These are phyloP conservation scores for Pangasius larnaudii DNA, from an alignment of 2,797 vertebrate genomes.

Conservation along the genomic window DNA sequence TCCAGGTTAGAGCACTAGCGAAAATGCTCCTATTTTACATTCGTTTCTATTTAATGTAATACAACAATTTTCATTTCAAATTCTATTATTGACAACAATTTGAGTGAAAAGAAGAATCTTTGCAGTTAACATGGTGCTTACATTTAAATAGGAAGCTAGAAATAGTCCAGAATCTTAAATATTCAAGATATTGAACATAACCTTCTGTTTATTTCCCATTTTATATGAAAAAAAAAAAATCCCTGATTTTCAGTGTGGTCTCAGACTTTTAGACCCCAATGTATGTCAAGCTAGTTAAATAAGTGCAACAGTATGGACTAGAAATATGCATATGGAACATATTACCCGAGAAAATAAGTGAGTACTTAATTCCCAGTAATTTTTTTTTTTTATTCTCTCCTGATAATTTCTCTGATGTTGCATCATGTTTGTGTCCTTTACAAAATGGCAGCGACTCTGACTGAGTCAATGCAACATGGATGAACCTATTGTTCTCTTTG, in stretches of 20 bases:
- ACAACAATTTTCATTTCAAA: background rate
- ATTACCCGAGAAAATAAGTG: background rate
- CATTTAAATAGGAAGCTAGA: background rate
- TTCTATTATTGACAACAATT: background rate
- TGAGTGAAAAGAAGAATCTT: background rate
- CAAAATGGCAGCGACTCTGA: conserved; percentile 10
- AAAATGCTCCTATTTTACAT: background rate
- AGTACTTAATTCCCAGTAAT: background rate
- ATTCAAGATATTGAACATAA: background rate
- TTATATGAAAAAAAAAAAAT: background rate
- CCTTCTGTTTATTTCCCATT: background rate
- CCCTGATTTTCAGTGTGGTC: background rate
- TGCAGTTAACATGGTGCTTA: background rate
- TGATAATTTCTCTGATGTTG: conserved; percentile 20
- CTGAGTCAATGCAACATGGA: background rate
- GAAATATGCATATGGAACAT: background rate
- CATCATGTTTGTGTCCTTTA: conserved; percentile 32
- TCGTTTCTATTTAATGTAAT: background rate
- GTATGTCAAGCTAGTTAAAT: background rate
- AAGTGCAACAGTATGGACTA: background rate
- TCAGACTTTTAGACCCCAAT: background rate
- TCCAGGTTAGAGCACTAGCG: background rate
- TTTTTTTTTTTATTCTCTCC: background rate
- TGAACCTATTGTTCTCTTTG: background rate
- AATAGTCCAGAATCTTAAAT: background rate